Base-by-base conservation (phyloP, 2,888 invertebrate species). In the Synanthedon formicaeformis region DNA sequence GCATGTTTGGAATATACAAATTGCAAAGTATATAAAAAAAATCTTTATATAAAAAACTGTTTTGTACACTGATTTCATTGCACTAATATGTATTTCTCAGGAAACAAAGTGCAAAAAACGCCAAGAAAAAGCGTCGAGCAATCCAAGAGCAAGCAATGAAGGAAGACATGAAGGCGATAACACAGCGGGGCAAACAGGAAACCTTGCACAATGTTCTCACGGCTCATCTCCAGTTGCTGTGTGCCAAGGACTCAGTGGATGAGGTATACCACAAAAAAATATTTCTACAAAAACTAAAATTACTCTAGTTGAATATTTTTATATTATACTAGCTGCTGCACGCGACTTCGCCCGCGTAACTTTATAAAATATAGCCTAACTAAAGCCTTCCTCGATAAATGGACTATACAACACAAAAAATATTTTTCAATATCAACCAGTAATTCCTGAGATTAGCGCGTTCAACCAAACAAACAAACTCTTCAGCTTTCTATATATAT, bases 211-310 rank as follows among this genome's bases (percentile, higher is more conserved):
- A 89, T 54, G 88, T 90, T 59, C 78, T 95, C 8, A 78, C 84
- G 0, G 88, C 92, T 0, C 94, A 93, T 66, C 68, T 94, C 8
- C 91, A 92, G 69, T 88, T 94, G 48, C 92, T 94, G 60, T 88
- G 91, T 52, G 87, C 89, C 2, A 87, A 91, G 52, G 90, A 91
- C 27, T 83, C 83, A 81, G 65, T 79, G 18, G 64, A 77, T 27
- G 85, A 88, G 78, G 88, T 87, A 54, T 57, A 52, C 6, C n/a
- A 48, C 23, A 41, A 3, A 40, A 23, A 18, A 18, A 27, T 27
- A 0, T 27, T 27, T 27, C 1, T 27, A 6, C 27, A 27, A 27
- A 23, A 1, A 5, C 27, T 27, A 6, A 27, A 27, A 27, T 27
- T 1, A 27, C 27, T 5, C 5, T 6, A 27, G 1, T 23, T 23